These are phyloP conservation scores for Malaclemys terrapin DNA, from an alignment of 2,113 vertebrate genomes.

Conservation along the genomic window DNA sequence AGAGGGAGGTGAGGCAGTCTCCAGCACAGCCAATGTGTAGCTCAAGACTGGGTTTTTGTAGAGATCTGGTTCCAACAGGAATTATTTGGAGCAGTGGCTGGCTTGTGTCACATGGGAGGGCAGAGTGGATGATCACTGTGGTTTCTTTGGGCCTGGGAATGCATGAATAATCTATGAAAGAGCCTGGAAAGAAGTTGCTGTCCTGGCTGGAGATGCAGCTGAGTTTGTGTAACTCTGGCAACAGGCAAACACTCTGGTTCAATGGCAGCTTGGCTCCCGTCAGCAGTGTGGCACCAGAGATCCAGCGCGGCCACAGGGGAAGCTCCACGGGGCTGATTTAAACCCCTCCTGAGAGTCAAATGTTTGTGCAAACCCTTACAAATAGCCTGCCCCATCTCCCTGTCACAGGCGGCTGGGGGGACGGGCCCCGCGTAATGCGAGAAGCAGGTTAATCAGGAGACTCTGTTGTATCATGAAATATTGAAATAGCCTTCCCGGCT, in stretches of 20 bases:
- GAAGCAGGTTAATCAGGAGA: slow-evolving; percentile 21
- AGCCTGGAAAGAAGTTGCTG: slow-evolving; percentile 45
- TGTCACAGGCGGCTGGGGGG: fast-evolving
- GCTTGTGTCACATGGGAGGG: no score
- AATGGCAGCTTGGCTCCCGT: not conserved
- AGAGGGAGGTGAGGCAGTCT: no score
- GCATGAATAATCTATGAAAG: not conserved
- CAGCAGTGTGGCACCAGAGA: slow-evolving; percentile 23
- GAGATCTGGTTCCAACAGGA: no score
- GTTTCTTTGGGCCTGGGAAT: not conserved
- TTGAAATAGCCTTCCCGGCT: not conserved
- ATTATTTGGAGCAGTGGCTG: no score
- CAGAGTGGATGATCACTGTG: not conserved
- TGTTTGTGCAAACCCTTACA: not conserved
- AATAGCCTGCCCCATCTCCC: not conserved
- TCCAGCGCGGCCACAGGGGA: not conserved
- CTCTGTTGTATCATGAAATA: slow-evolving; percentile 49
- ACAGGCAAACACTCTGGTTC: slow-evolving; percentile 22
- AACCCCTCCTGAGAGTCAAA: not conserved
- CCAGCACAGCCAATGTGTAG: no score
- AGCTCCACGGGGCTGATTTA: not conserved
- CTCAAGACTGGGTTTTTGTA: no score
- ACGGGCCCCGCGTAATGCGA: not conserved
- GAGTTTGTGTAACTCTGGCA: slow-evolving; percentile 62
- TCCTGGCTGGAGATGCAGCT: slow-evolving; percentile 38